phyloP scores from a whole-genome alignment of 2,113 vertebrate genomes.

The Dicerorhinus sumatrensis region DNA sequence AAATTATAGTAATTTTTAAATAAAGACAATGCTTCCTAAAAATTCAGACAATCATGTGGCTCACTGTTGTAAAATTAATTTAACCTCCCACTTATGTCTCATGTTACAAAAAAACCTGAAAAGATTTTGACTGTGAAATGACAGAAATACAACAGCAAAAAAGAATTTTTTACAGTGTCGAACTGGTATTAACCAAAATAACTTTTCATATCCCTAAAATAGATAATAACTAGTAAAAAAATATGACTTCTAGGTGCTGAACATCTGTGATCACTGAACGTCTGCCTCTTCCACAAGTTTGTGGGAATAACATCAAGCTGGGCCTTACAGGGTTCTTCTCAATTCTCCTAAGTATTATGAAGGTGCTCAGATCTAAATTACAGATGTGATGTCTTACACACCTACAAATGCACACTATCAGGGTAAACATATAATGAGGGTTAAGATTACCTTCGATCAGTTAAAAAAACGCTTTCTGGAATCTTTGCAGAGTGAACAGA shows the following conservation, averaged over 20 bases:
- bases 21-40: no score
- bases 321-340: fast-evolving
- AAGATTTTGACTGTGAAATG: neutral
- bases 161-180: neutral
- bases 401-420: neutral
- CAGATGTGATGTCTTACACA: neutral
- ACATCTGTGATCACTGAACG: no score
- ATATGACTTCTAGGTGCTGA: neutral
- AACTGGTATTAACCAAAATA: neutral
- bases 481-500: neutral
- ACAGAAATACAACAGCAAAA: neutral
- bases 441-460: no score
- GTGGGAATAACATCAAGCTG: neutral
- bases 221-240: neutral
- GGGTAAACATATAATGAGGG: neutral
- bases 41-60: neutral
- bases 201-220: neutral
- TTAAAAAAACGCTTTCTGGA: neutral
- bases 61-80: neutral
- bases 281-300: neutral
- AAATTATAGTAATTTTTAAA: neutral
- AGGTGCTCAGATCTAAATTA: neutral
- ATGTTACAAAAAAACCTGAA: neutral
- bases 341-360: neutral
- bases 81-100: neutral